Conservation (phyloP, 1,140 invertebrate genomes). For the Sesamia nonagrioides region DNA sequence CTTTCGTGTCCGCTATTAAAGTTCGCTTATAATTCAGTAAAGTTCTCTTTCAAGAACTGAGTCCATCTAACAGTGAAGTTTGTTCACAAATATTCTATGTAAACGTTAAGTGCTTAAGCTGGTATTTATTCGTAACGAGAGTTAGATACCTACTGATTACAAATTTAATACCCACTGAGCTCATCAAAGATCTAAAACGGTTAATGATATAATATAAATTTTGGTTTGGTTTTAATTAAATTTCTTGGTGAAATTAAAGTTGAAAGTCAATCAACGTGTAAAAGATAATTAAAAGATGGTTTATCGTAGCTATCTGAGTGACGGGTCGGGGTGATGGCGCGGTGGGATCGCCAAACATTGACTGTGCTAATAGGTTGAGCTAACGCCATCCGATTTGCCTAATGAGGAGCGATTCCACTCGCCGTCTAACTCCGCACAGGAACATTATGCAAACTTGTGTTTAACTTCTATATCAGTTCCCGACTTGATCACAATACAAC, state of each 20-base stretch:
- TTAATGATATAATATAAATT: conserved; percentile 39
- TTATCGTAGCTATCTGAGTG: conserved; percentile 57
- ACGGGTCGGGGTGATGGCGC: conserved; percentile 63
- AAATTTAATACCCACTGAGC: conserved; percentile 46
- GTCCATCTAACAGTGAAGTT: conserved; percentile 14
- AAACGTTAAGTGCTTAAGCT: conserved; percentile 35
- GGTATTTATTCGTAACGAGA: conserved; percentile 38
- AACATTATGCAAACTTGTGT: conserved; percentile 84
- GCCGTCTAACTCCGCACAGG: conserved; percentile 65
- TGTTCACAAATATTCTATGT: conserved; percentile 30
- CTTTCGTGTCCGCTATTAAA: conserved; percentile 48
- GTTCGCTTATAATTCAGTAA: conserved; percentile 46
- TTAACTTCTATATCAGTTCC: conserved; percentile 81
- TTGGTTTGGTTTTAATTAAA: conserved; percentile 41
- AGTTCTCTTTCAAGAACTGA: conserved; percentile 39
- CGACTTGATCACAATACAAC: conserved; percentile 79
- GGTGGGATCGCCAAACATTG: conserved; percentile 82
- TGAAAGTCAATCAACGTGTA: conserved; percentile 50
- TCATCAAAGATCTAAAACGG: conserved; percentile 39
- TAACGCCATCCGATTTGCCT: conserved; percentile 83
- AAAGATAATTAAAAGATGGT: conserved; percentile 55
- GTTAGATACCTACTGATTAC: conserved; percentile 38
- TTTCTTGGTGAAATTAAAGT: conserved; percentile 44
- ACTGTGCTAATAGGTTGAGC: conserved; percentile 81
- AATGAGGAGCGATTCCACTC: conserved; percentile 81